Evolutionary conservation across 2,888 invertebrate species (phyloP).

Genomic region (Glyphotaelius pellucidus): DNA sequence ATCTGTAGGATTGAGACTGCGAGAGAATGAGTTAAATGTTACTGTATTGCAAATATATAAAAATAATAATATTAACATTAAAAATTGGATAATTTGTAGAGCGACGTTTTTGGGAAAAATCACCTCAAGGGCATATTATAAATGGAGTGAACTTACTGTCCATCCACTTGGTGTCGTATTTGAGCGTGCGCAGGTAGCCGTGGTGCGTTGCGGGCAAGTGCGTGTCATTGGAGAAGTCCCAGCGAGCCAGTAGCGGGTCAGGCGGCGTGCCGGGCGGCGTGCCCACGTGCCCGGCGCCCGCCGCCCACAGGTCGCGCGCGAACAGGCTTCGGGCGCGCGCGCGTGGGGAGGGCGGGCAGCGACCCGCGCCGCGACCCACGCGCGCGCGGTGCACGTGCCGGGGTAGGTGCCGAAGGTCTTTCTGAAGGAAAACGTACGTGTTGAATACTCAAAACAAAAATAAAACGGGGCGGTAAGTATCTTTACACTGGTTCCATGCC

Average conservation of each 20-base stretch:
- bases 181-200: constrained; percentile 62
- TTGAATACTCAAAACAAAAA: neutral
- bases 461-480: too few species aligned
- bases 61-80: too few species aligned
- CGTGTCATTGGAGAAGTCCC: constrained; percentile 59
- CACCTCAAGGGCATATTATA: too few species aligned
- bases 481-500: too few species aligned
- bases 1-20: too few species aligned
- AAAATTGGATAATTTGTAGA: too few species aligned
- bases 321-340: constrained; percentile 50
- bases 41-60: too few species aligned
- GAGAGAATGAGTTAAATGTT: too few species aligned
- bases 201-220: neutral
- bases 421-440: constrained; percentile 42
- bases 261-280: constrained; percentile 26
- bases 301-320: neutral
- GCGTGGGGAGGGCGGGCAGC: constrained; percentile 59
- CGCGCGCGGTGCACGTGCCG: constrained; percentile 62
- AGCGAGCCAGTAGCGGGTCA: constrained; percentile 61
- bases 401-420: constrained; percentile 62
- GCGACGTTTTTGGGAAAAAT: too few species aligned
- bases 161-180: constrained; percentile 64
- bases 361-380: constrained; percentile 61
- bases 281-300: constrained; percentile 40
- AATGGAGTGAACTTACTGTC: constrained; percentile 55